A percentile compares a stretch with the other conserved stretches of the same genome.
These are phyloP conservation scores for Penaeus vannamei DNA, from an alignment of 1,140 invertebrate species.

Conservation along the genomic window DNA sequence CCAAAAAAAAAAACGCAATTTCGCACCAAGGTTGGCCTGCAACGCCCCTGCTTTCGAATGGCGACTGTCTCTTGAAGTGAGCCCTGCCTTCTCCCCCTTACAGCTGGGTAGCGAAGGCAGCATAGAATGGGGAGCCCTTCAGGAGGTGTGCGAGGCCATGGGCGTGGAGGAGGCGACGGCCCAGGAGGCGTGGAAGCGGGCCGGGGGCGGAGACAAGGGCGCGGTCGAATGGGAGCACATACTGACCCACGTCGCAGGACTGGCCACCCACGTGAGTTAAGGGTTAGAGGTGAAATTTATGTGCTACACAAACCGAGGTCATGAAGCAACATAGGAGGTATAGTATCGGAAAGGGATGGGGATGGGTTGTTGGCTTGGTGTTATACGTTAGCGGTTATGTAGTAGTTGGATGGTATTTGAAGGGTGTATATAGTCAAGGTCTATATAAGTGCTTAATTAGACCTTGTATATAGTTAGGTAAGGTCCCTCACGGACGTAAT, in stretches of 20 bases:
- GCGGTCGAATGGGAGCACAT: slow-evolving; percentile 68
- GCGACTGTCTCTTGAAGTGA: slow-evolving; percentile 65
- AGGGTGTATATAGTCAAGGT: too few relatives aligned
- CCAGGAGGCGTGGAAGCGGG: slow-evolving; percentile 84
- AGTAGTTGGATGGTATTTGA: too few relatives aligned
- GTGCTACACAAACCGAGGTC: not conserved
- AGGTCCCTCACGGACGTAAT: too few relatives aligned
- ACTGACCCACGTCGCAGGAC: slow-evolving; percentile 45
- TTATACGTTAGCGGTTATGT: too few relatives aligned
- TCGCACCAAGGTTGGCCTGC: too few relatives aligned
- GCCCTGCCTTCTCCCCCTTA: slow-evolving; percentile 73
- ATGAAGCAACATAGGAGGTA: too few relatives aligned
- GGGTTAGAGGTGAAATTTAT: not conserved
- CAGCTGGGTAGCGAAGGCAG: slow-evolving; percentile 68
- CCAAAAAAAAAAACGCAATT: too few relatives aligned
- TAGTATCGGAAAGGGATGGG: too few relatives aligned
- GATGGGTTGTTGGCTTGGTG: too few relatives aligned
- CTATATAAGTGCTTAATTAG: too few relatives aligned
- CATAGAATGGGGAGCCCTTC: slow-evolving; percentile 72
- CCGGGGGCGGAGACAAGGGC: slow-evolving; percentile 82
- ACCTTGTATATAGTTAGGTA: too few relatives aligned
- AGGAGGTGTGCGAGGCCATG: slow-evolving; percentile 79
- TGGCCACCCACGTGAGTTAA: slow-evolving; percentile 45
- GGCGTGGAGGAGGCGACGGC: slow-evolving; percentile 81
- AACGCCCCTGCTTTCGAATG: too few relatives aligned